Percentiles rank a stretch among this genome's conserved stretches.
Evolutionary conservation across 2,888 invertebrate species (phyloP).

Genomic region (Drosophila acutilabella): DNA sequence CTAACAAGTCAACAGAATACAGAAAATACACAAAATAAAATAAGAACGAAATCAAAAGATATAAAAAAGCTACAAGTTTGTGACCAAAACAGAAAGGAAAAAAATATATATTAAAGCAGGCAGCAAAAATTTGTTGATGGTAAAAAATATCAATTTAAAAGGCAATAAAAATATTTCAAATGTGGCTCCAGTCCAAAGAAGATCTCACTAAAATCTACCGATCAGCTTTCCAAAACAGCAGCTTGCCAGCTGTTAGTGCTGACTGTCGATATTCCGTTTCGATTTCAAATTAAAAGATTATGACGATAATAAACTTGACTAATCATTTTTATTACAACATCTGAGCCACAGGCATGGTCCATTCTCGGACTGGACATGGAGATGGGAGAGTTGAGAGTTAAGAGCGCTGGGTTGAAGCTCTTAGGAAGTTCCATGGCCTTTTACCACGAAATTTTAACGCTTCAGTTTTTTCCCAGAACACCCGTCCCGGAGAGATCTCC

Average conservation of each 20-base stretch:
- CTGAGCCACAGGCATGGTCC: slow-evolving; percentile 35
- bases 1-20: slow-evolving; percentile 18
- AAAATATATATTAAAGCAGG: slow-evolving; percentile 34
- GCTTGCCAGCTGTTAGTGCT: slow-evolving; percentile 19
- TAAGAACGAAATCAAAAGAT: slow-evolving; percentile 39
- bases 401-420: neutral
- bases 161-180: slow-evolving; percentile 76
- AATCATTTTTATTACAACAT: slow-evolving; percentile 79
- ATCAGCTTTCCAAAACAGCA: slow-evolving; percentile 16
- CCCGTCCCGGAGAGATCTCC: slow-evolving; percentile 35
- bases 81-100: slow-evolving; percentile 36
- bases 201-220: slow-evolving; percentile 13
- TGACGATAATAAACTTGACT: slow-evolving; percentile 81
- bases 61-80: slow-evolving; percentile 40
- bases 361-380: slow-evolving; percentile 28
- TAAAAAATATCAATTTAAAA: slow-evolving; percentile 73
- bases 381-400: neutral
- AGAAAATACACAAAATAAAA: slow-evolving; percentile 32
- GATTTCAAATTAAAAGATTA: slow-evolving; percentile 81
- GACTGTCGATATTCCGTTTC: slow-evolving; percentile 71
- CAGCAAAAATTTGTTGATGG: slow-evolving; percentile 69
- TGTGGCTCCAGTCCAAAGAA: slow-evolving; percentile 22
- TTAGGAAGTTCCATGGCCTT: slow-evolving; percentile 47
- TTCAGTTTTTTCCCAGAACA: slow-evolving; percentile 64
- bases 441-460: slow-evolving; percentile 63